Percentiles rank a stretch among this genome's conserved stretches.
phyloP scores from a whole-genome alignment of 2,888 invertebrate species.

The Tenthredo mesomela region DNA sequence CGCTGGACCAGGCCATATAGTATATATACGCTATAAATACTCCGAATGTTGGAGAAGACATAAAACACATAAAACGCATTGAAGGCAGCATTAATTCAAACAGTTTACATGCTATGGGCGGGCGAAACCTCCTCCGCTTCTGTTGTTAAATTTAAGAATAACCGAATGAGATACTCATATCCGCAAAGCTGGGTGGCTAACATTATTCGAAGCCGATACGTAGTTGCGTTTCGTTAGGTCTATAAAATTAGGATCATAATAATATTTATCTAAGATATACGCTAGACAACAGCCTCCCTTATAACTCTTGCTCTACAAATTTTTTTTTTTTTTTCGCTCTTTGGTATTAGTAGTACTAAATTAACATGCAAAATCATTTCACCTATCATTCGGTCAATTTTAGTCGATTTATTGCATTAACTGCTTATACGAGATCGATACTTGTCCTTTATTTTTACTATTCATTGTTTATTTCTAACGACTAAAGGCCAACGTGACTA shows the following conservation, averaged over 20 bases:
- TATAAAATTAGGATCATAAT: constrained; percentile 27
- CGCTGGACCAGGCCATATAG: constrained; percentile 37
- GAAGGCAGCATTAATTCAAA: constrained; percentile 66
- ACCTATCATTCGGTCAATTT: neutral
- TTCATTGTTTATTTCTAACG: neutral
- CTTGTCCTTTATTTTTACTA: neutral
- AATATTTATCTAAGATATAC: constrained; percentile 21
- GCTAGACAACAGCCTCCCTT: constrained; percentile 24
- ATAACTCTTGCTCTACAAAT: neutral
- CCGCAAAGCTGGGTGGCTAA: constrained; percentile 33
- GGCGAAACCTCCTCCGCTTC: constrained; percentile 45
- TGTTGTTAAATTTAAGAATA: constrained; percentile 54
- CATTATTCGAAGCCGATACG: neutral
- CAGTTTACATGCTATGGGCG: constrained; percentile 60
- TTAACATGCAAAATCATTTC: neutral
- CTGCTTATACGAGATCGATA: neutral
- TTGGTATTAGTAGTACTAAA: neutral
- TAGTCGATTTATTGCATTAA: neutral
- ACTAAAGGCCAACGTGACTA: neutral
- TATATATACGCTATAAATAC: constrained; percentile 62
- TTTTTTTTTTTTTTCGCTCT: neutral
- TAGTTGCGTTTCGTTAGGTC: neutral
- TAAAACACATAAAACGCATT: constrained; percentile 65
- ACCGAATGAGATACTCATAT: constrained; percentile 43
- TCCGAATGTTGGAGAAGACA: constrained; percentile 63